Evolutionary conservation across 2,888 invertebrate species (phyloP), one percentile per base, ranked within the genome.

Genomic region (Bugulina stolonifera): DNA sequence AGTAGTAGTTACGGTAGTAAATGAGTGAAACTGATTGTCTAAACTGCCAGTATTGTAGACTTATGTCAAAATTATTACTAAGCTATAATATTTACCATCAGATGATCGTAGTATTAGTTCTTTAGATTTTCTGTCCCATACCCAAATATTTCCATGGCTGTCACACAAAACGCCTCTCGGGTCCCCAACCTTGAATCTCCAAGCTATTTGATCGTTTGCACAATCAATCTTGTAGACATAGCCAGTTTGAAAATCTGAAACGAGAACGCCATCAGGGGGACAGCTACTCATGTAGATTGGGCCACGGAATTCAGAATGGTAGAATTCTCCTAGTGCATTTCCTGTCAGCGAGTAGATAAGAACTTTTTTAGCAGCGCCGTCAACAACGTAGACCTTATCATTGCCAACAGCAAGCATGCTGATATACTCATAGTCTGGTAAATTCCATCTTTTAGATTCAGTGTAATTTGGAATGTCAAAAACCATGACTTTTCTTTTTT

Each of bases 321-420:
- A 22, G n/a, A 64, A 64, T 29, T 64, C 64, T 14, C 32, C n/a
- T 64, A 25, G 25, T 64, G 64, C 29, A 2, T 25, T 34, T 32
- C 64, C 64, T 27, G 34, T 64, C 14, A 64, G 64, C 3, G 64
- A 32, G n/a, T 25, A 64, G 29, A 64, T 27, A 14, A 10, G 25
- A 2, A 64, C 64, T 32, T 27, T 64, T 64, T 64, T 25, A 64
- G 29, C 34, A 25, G 2, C 5, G 64, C 10, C 10, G 32, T 64
- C 64, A 18, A 32, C 64, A 64, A 27, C 64, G 64, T 64, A 64
- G 5, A 64, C 64, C 32, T 64, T 64, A n/a, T 64, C 64, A 32
- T 64, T 64, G 64, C 32, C 32, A 18, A 64, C 64, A 5, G 64
- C 64, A 25, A 64, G 32, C 64, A 64, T 64, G 27, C 64, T 64